A percentile compares a stretch with the other conserved stretches of the same genome.
phyloP scores from a whole-genome alignment of 2,797 vertebrate species.

The Ctenopoma multispine region DNA sequence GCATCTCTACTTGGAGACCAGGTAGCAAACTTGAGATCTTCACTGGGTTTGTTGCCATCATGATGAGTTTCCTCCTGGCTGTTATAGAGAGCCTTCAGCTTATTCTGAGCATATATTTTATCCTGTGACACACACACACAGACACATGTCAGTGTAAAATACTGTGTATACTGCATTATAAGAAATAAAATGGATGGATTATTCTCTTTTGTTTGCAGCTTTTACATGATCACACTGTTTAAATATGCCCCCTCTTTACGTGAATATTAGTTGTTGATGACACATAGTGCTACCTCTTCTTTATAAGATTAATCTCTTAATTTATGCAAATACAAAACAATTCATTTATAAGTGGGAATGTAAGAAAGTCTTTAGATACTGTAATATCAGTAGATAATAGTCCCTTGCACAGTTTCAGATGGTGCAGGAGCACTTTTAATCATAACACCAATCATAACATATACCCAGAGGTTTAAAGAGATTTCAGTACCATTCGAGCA shows the following conservation, averaged over 20 bases:
- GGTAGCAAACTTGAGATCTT: constrained; percentile 86
- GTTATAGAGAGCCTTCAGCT: constrained; percentile 89
- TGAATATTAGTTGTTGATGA: neutral
- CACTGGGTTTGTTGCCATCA: constrained; percentile 84
- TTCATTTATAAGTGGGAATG: too few species aligned
- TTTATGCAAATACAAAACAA: neutral
- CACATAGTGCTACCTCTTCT: neutral
- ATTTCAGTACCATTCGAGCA: constrained; percentile 85
- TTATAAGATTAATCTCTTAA: neutral
- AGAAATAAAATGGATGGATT: neutral
- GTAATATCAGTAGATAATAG: too few species aligned
- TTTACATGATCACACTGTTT: neutral
- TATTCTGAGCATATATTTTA: constrained; percentile 90
- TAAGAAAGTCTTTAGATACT: too few species aligned
- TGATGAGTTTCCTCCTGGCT: constrained; percentile 85
- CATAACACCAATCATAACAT: neutral
- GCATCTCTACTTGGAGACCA: constrained; percentile 84
- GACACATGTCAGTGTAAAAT: constrained; percentile 14
- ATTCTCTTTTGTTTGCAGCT: neutral
- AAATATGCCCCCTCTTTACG: neutral
- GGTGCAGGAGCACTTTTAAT: neutral
- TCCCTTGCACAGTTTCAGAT: too few species aligned
- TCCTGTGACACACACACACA: constrained; percentile 77
- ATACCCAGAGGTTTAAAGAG: neutral
- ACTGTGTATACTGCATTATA: too few species aligned